A percentile compares a stretch with the other conserved stretches of the same genome.
phyloP scores from a whole-genome alignment of 2,888 invertebrate species.

The Brachypterus glaber region DNA sequence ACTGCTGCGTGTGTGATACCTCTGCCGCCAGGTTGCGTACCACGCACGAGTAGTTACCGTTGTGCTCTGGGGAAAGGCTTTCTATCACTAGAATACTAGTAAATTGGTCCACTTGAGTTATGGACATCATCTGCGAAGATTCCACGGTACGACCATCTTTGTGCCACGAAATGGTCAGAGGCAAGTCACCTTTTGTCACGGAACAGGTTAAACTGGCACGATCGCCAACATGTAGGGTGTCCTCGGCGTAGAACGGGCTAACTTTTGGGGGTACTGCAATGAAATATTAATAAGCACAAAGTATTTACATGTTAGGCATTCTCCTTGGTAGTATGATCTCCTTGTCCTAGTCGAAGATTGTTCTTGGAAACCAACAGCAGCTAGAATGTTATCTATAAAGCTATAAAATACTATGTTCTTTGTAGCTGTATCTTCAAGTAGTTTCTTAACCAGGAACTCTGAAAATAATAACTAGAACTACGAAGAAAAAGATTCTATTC shows the following conservation, averaged over 20 bases:
- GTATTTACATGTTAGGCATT: slow-evolving; percentile 5
- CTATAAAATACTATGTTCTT: too few relatives aligned
- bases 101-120: slow-evolving; percentile 66
- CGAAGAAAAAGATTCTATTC: too few relatives aligned
- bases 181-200: slow-evolving; percentile 66
- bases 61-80: slow-evolving; percentile 64
- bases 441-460: too few relatives aligned
- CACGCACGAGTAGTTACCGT: slow-evolving; percentile 68
- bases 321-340: too few relatives aligned
- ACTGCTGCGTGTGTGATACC: slow-evolving; percentile 62
- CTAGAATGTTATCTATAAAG: too few relatives aligned
- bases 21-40: slow-evolving; percentile 64
- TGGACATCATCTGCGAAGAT: slow-evolving; percentile 51
- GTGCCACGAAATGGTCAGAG: slow-evolving; percentile 65
- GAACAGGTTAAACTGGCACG: slow-evolving; percentile 66
- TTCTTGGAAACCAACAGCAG: too few relatives aligned
- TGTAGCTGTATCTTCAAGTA: too few relatives aligned
- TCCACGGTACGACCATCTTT: slow-evolving; percentile 62
- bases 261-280: slow-evolving; percentile 68
- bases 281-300: slow-evolving; percentile 21
- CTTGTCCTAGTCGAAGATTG: too few relatives aligned
- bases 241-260: slow-evolving; percentile 61
- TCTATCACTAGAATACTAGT: slow-evolving; percentile 71
- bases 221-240: slow-evolving; percentile 62
- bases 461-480: too few relatives aligned